These are phyloP conservation scores for Penaeus vannamei DNA, from an alignment of 1,140 invertebrate genomes.

Conservation along the genomic window DNA sequence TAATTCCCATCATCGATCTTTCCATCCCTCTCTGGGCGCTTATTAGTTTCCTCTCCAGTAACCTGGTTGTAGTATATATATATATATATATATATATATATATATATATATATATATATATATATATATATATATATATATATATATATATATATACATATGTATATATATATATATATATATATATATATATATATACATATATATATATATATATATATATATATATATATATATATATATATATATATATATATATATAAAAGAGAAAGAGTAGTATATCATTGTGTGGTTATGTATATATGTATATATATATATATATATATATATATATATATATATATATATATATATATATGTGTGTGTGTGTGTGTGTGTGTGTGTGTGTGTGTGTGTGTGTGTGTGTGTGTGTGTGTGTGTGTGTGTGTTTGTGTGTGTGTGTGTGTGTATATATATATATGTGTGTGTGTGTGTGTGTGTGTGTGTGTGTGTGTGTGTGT, in stretches of 20 bases:
- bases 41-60: no score
- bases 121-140: conserved; percentile 30
- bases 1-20: no score
- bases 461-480: no score
- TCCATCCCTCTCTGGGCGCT: no score
- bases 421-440: not conserved
- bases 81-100: conserved; percentile 24
- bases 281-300: not conserved
- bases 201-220: conserved; percentile 33
- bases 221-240: conserved; percentile 21
- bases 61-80: no score
- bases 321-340: not conserved
- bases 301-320: not conserved
- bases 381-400: no score
- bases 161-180: conserved; percentile 18
- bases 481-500: not conserved
- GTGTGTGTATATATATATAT: not conserved
- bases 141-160: conserved; percentile 24
- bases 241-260: not conserved
- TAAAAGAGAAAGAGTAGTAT: no score
- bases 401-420: no score
- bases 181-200: conserved; percentile 23
- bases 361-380: no score
- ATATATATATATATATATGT: no score
- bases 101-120: conserved; percentile 27